A percentile compares a stretch with the other conserved stretches of the same genome.
Evolutionary conservation across 2,888 invertebrate species (phyloP).

Genomic region (Chrysotoxum bicinctum): DNA sequence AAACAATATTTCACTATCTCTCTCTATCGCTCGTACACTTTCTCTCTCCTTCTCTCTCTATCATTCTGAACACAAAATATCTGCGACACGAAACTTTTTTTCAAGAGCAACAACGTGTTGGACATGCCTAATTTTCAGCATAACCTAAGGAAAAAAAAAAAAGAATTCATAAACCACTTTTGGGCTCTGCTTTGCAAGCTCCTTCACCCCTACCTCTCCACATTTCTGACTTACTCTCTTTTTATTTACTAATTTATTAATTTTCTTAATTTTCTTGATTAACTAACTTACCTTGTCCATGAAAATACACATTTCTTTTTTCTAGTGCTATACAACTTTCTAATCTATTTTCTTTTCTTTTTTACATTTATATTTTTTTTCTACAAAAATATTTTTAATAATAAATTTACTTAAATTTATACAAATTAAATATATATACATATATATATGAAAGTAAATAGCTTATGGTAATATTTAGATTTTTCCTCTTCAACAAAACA

Average conservation of each 20-base stretch:
- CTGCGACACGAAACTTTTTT: neutral
- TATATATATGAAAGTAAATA: neutral
- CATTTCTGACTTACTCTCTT: neutral
- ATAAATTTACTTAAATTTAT: constrained; percentile 3
- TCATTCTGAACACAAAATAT: neutral
- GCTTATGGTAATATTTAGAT: constrained; percentile 57
- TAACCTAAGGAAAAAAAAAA: neutral
- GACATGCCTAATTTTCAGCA: neutral
- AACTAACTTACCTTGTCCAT: too few species aligned
- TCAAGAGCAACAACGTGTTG: neutral
- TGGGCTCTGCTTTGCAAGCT: neutral
- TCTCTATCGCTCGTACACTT: neutral
- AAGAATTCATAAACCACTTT: too few species aligned
- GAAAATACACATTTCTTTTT: constrained; percentile 34
- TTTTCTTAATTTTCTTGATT: neutral
- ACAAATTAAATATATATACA: neutral
- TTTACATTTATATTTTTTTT: constrained; percentile 7
- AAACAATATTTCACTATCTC: neutral
- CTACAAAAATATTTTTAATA: constrained; percentile 4
- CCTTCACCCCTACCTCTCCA: neutral
- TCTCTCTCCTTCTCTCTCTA: neutral
- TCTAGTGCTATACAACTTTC: neutral
- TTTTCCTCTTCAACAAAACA: constrained; percentile 56
- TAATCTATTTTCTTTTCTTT: constrained; percentile 8
- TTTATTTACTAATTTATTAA: neutral